Conservation (phyloP, 2,888 invertebrate genomes). For the Xylota segnis region DNA sequence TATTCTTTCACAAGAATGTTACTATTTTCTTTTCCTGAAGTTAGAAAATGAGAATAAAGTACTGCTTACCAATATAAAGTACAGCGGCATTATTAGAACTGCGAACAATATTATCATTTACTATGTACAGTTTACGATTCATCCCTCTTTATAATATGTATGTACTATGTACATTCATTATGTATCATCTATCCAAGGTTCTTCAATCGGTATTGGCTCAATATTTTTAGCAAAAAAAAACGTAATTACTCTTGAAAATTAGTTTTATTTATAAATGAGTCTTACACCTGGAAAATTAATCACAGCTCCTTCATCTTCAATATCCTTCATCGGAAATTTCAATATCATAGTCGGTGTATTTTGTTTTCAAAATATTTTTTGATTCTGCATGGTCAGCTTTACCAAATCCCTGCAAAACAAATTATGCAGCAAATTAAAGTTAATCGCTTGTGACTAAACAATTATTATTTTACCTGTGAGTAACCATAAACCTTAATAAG, state of each 20-base stretch:
- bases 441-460: neutral
- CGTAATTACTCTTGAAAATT: neutral
- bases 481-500: conserved; percentile 96
- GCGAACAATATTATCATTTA: too few relatives aligned
- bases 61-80: too few relatives aligned
- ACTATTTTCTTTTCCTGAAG: too few relatives aligned
- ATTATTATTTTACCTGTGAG: conserved; percentile 88
- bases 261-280: neutral
- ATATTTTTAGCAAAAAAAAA: too few relatives aligned
- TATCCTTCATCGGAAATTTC: conserved; percentile 90
- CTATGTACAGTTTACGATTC: too few relatives aligned
- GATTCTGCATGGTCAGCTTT: conserved; percentile 94
- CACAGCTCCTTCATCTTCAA: conserved; percentile 66
- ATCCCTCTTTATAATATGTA: too few relatives aligned
- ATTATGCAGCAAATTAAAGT: conserved; percentile 4
- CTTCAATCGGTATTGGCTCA: too few relatives aligned
- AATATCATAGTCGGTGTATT: conserved; percentile 91
- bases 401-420: conserved; percentile 90
- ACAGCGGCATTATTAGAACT: too few relatives aligned
- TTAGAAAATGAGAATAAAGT: too few relatives aligned
- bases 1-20: too few relatives aligned
- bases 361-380: conserved; percentile 90
- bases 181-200: too few relatives aligned
- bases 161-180: too few relatives aligned
- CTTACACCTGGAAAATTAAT: neutral